Conservation (phyloP, 2,797 vertebrate species). For the Clarias fuscus region DNA sequence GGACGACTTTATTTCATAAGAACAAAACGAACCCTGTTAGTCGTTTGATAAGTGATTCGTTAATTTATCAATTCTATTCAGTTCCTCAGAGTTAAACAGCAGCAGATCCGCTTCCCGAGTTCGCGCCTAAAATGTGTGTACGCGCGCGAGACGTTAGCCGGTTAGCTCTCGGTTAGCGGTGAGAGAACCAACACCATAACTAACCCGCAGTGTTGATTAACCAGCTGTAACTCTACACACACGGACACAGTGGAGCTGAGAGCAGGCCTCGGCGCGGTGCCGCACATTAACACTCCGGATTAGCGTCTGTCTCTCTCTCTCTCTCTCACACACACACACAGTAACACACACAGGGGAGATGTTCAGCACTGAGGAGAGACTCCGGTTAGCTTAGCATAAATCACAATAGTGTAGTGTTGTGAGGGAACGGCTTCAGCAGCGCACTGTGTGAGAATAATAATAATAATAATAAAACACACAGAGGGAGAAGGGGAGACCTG, state of each 20-base stretch:
- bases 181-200: too few species aligned
- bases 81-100: background rate
- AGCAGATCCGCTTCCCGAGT: background rate
- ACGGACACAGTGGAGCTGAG: background rate
- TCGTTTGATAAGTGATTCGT: background rate
- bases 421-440: background rate
- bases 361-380: background rate
- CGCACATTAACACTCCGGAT: background rate
- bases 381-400: constrained; percentile 38
- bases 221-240: background rate
- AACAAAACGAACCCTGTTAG: background rate
- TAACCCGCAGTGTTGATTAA: background rate
- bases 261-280: background rate
- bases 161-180: background rate
- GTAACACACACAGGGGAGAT: background rate
- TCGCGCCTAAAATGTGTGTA: background rate
- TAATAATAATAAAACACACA: background rate
- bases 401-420: constrained; percentile 26
- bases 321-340: background rate
- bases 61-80: background rate
- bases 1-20: background rate
- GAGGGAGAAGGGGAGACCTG: background rate
- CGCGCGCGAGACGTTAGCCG: background rate
- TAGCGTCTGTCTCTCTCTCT: background rate
- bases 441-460: background rate